These are phyloP conservation scores for Rhinoderma darwinii DNA, from an alignment of 2,113 vertebrate species.

Conservation along the genomic window DNA sequence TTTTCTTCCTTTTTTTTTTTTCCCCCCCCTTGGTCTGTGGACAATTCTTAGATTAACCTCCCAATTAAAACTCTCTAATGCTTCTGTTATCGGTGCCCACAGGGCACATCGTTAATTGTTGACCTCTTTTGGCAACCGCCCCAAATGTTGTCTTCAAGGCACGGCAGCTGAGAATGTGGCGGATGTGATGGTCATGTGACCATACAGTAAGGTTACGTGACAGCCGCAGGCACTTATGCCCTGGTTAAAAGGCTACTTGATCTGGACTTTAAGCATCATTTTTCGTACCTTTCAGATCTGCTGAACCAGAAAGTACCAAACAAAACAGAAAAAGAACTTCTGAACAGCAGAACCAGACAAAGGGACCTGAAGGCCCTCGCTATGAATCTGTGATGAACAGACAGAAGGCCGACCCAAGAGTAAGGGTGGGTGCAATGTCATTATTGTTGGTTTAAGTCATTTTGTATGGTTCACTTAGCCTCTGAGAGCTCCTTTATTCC, in stretches of 20 bases:
- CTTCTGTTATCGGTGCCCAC: not conserved
- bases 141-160: conserved; percentile 19
- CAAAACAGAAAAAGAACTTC: conserved; percentile 57
- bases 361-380: conserved; percentile 67
- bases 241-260: conserved; percentile 71
- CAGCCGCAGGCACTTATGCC: not conserved
- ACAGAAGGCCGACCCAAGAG: conserved; percentile 67
- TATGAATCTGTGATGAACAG: conserved; percentile 76
- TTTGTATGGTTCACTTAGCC: conserved; percentile 72
- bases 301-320: conserved; percentile 66
- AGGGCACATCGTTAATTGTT: not conserved
- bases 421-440: conserved; percentile 68
- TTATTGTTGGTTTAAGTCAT: conserved; percentile 76
- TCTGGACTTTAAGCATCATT: conserved; percentile 68
- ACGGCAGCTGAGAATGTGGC: conserved; percentile 49
- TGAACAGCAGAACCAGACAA: conserved; percentile 68
- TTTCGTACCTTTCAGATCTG: conserved; percentile 68
- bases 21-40: no score
- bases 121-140: conserved; percentile 8
- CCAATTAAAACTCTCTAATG: not conserved
- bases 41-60: not conserved
- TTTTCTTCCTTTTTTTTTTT: not conserved
- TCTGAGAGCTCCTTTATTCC: conserved; percentile 73
- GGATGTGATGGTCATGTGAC: conserved; percentile 24
- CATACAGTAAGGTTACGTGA: conserved; percentile 43